These are phyloP conservation scores for Leptinotarsa undecemlineata DNA, from an alignment of 1,140 invertebrate genomes.

Conservation along the genomic window DNA sequence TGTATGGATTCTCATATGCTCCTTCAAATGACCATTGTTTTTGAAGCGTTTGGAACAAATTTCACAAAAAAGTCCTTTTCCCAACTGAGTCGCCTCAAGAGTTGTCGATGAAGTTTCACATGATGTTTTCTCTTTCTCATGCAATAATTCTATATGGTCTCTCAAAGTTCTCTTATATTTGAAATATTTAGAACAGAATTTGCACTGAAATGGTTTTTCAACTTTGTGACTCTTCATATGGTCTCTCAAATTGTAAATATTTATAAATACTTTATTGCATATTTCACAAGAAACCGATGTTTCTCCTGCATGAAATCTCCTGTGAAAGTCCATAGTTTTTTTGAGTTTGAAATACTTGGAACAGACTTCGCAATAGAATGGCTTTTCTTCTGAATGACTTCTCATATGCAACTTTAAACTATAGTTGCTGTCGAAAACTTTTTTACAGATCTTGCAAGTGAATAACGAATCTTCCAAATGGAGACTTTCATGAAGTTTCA, in stretches of 20 bases:
- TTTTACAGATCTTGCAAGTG: background rate
- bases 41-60: conserved; percentile 3
- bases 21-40: background rate
- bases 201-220: background rate
- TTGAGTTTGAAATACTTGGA: too few species aligned
- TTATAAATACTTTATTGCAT: conserved; percentile 42
- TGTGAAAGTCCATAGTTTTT: background rate
- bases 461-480: background rate
- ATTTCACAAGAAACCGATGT: background rate
- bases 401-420: too few species aligned
- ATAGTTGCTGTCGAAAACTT: too few species aligned
- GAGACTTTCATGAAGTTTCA: background rate
- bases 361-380: background rate
- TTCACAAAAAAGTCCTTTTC: background rate
- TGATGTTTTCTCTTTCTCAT: background rate
- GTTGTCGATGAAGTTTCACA: too few species aligned
- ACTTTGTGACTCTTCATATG: conserved; percentile 32
- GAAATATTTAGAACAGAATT: background rate
- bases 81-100: background rate
- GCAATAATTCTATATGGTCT: background rate
- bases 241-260: conserved; percentile 63
- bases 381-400: background rate
- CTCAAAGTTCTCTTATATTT: background rate
- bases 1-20: conserved; percentile 51
- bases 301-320: background rate